Percentiles rank a stretch among this genome's conserved stretches.
Evolutionary conservation across 2,797 vertebrate genomes (phyloP).

Genomic region (Malacoctenus gilli): DNA sequence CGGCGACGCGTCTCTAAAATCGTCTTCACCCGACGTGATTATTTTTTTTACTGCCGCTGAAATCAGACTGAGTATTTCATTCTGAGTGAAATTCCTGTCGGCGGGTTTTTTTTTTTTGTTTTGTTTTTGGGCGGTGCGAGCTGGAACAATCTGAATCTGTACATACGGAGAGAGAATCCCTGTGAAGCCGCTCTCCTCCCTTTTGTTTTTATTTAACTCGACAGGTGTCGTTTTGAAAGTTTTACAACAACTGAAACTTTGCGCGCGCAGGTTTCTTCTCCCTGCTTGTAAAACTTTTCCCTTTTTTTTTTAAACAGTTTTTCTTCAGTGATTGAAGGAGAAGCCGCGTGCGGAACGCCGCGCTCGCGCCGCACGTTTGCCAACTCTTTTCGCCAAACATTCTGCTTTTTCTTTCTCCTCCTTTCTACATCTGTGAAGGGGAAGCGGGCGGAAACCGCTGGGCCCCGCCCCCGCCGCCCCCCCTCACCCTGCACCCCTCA

Average conservation of each 20-base stretch:
- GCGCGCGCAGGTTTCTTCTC: conserved; percentile 17
- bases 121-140: conserved; percentile 11
- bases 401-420: conserved; percentile 35
- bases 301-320: conserved; percentile 19
- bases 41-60: conserved; percentile 16
- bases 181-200: no score
- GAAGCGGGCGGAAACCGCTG: conserved; percentile 33
- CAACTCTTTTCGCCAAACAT: conserved; percentile 32
- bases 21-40: conserved; percentile 16
- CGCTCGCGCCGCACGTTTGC: conserved; percentile 38
- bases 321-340: conserved; percentile 29
- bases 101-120: conserved; percentile 12
- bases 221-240: conserved; percentile 44
- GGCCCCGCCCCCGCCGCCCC: conserved; percentile 42
- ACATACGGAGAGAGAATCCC: conserved; percentile 20
- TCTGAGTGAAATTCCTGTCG: conserved; percentile 10
- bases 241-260: conserved; percentile 22
- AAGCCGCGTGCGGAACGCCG: conserved; percentile 18
- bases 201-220: conserved; percentile 40
- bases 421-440: conserved; percentile 51
- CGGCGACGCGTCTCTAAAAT: conserved; percentile 8
- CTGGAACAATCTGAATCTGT: conserved; percentile 27
- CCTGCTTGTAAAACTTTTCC: not conserved
- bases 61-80: conserved; percentile 31
- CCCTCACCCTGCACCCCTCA: no score